Evolutionary conservation across 1,140 invertebrate species (phyloP).

Genomic region (Atta colombica): DNA sequence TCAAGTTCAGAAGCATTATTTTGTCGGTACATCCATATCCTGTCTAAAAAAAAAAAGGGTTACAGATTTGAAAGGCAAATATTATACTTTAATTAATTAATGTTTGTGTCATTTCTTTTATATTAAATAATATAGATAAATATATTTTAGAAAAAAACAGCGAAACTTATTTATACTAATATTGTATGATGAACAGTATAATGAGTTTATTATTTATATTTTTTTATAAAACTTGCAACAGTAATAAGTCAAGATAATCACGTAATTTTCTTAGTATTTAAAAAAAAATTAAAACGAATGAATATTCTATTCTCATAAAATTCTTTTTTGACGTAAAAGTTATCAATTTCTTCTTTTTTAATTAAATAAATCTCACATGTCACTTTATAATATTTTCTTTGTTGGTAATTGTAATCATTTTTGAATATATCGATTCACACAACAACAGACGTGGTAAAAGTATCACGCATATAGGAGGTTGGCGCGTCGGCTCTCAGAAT

Average conservation of each 20-base stretch:
- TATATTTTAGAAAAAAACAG: no score
- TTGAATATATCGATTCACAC: not conserved
- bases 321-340: no score
- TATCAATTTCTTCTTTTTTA: not conserved
- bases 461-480: slow-evolving; percentile 1
- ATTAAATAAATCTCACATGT: not conserved
- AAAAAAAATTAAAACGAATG: not conserved
- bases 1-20: no score
- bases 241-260: not conserved
- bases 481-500: slow-evolving; percentile 50
- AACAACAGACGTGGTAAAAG: not conserved
- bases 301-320: no score
- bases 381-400: not conserved
- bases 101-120: no score
- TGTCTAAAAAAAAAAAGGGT: no score
- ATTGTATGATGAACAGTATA: no score
- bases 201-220: not conserved
- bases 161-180: no score
- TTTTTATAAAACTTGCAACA: not conserved
- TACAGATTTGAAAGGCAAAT: no score
- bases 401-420: not conserved
- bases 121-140: no score
- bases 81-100: no score
- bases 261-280: not conserved
- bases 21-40: no score